Conservation (phyloP, 1,140 invertebrate species). For the Harpegnathos saltator region DNA sequence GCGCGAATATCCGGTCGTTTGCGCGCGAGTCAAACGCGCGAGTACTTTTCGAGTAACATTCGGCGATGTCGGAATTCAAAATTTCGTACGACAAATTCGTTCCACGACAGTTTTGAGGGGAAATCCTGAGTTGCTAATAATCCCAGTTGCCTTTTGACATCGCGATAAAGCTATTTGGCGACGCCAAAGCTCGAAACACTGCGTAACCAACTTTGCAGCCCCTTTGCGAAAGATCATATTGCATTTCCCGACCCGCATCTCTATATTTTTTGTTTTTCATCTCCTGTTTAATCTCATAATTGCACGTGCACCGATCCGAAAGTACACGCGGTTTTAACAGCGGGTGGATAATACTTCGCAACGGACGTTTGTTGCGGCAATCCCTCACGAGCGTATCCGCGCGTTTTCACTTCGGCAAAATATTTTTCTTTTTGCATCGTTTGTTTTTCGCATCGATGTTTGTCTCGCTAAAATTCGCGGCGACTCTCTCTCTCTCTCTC, state of each 20-base stretch:
- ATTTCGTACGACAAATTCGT: neutral
- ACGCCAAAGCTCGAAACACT: neutral
- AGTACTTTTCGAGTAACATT: neutral
- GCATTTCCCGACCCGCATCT: neutral
- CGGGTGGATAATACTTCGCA: too few species aligned
- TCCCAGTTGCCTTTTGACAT: too few species aligned
- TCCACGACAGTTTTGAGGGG: neutral
- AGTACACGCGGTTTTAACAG: neutral
- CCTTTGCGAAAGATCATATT: neutral
- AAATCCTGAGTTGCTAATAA: neutral
- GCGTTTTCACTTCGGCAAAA: too few species aligned
- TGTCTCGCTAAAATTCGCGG: too few species aligned
- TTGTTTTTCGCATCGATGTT: too few species aligned
- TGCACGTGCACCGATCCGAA: neutral
- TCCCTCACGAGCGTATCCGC: too few species aligned
- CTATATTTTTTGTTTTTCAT: conserved; percentile 14
- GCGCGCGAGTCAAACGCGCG: too few species aligned
- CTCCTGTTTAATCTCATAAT: conserved; percentile 12
- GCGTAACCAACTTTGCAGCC: neutral
- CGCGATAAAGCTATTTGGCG: neutral
- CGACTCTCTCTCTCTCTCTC: too few species aligned
- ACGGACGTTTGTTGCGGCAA: too few species aligned
- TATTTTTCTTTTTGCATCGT: too few species aligned
- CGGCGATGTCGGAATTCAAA: neutral
- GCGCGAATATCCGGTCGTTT: too few species aligned